Evolutionary conservation across 2,888 invertebrate genomes (phyloP), one percentile per base, ranked within the genome.

Genomic region (Lasius fuliginosus): DNA sequence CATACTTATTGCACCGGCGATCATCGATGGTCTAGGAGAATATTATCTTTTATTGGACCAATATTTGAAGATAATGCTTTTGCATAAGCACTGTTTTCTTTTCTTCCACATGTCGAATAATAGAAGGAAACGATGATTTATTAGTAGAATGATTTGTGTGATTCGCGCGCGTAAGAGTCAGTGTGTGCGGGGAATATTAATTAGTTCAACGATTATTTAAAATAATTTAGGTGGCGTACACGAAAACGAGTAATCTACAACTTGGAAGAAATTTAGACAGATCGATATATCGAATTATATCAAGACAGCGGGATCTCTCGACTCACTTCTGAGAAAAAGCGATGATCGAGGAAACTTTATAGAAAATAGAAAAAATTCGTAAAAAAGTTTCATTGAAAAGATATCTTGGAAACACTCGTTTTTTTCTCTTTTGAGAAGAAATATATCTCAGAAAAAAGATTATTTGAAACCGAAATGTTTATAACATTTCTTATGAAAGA

Each of bases 1-100:
- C 49, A 73, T 15, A 83, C 40, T 76, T 75, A 84, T 46, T 76
- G 69, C 12, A 36, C 74, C 46, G 30, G 11, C 30, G 53, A 65
- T 79, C 12, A 36, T 69, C 30, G 36, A 12, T 27, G 62, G 60
- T 81, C 58, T 68, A 42, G 40, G 40, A 53, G 11, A 40, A n/a
- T 53, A 68, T 42, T 11, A 1, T 36, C 6, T 36, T 9, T 9
- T 23, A 11, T 49, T 36, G 36, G 3, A 64, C 64, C 46, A 53
- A 53, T 58, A 62, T 75, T 18, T n/a, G 15, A 60, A 60, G 42
- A 27, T 73, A 62, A 33, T 67, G n/a, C 1, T 8, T 60, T 36
- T 0, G 27, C 40, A 65, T 46, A 58, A 69, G n/a, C 56, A 46
- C 12, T 33, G 27, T 60, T 81, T 77, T 46, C 18, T 60, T 81